phyloP scores from a whole-genome alignment of 2,797 vertebrate species.

The Ceyx erithaca region DNA sequence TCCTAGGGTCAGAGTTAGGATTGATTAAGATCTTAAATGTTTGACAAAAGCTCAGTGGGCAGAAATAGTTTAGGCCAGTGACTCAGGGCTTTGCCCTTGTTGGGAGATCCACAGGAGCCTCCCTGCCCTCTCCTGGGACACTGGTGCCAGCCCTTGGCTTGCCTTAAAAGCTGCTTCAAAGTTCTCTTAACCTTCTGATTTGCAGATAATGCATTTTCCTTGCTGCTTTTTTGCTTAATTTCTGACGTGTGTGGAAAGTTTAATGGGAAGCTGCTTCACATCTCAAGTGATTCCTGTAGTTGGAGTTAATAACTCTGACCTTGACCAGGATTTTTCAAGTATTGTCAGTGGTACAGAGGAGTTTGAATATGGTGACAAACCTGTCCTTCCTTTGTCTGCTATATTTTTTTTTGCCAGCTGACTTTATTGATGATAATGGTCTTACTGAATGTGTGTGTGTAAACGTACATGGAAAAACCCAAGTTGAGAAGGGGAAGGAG shows the following conservation, averaged over 20 bases:
- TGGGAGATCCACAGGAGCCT: constrained; percentile 35
- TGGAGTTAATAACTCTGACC: constrained; percentile 51
- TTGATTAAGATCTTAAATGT: constrained; percentile 95
- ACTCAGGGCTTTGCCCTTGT: constrained; percentile 73
- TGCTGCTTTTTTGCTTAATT: constrained; percentile 2
- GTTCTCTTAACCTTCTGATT: constrained; percentile 32
- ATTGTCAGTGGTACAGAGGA: background rate
- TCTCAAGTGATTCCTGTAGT: background rate
- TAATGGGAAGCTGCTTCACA: constrained; percentile 32
- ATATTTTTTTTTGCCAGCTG: background rate
- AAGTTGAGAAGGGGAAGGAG: background rate
- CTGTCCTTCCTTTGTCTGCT: background rate
- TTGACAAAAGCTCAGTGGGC: constrained; percentile 88
- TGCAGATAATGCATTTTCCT: constrained; percentile 37
- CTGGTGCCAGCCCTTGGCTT: background rate
- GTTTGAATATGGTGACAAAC: background rate
- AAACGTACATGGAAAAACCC: background rate
- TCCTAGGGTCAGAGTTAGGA: constrained; percentile 85
- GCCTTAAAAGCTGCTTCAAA: constrained; percentile 45
- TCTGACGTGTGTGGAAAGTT: background rate
- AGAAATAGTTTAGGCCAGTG: constrained; percentile 65
- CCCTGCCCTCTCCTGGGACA: background rate
- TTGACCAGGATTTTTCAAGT: background rate
- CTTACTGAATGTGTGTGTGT: background rate
- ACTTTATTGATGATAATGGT: background rate